Evolutionary conservation across 2,888 invertebrate genomes (phyloP), one percentile per base, ranked within the genome.

Genomic region (Patella depressa): DNA sequence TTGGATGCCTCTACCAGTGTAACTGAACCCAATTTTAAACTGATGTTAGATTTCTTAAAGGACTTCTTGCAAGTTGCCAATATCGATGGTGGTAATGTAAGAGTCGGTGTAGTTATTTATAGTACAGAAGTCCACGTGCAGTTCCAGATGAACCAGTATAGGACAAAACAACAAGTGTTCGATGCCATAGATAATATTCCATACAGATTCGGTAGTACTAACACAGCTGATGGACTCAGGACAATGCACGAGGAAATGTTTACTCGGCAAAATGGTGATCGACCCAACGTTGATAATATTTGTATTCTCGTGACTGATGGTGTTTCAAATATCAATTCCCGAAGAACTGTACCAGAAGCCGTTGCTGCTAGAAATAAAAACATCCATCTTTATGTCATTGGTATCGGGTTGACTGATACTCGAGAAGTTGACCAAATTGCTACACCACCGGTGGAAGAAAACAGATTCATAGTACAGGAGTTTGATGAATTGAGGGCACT

Each of bases 1-100:
- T 78, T 89, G 78, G 89, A 89, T 77, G 82, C 88, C n/a, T 89
- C 89, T 0, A 86, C 86, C 53, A 87, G 87, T 85, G 82, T 87
- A 34, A 82, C 85, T 75, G 82, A 85, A 75, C 73, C 19, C 12
- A 85, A 85, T 78, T 86, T 84, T 76, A 74, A 82, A 45, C 75
- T 83, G 72, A 85, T 86, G 84, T 80, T 83, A 71, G 75, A 81
- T 24, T 87, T 87, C 79, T 79, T 83, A 53, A 84, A 84, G 71
- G 85, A 86, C 59, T 83, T 89, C 57, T 78, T 87, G 15, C 75
- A 77, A 3, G 74, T 79, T 53, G 86, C 88, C 7, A 84, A 84
- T 71, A 82, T 87, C 54, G 73, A 76, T 71, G 24, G 72, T 15
- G 82, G 80, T 19, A 78, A 75, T 71, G 79, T 84, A 1, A 74